Evolutionary conservation across 2,888 invertebrate species (phyloP).

Genomic region (Leptinotarsa tumamoca): DNA sequence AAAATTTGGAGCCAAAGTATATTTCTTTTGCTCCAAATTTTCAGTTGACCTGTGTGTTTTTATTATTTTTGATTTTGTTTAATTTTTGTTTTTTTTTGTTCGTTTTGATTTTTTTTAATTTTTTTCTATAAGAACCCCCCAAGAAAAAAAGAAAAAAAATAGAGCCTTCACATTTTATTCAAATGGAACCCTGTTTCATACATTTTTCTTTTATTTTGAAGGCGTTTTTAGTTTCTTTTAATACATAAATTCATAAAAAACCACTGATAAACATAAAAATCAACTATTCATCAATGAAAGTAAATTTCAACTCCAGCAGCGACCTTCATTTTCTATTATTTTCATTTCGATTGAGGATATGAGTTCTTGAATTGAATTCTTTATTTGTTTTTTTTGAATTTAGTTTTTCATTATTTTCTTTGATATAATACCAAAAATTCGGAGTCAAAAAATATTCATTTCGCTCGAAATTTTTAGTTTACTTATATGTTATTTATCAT

Average conservation of each 20-base stretch:
- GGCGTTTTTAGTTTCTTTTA: not conserved
- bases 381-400: too few relatives aligned
- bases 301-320: not conserved
- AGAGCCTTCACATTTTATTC: not conserved
- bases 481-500: not conserved
- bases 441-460: not conserved
- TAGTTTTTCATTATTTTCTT: conserved; percentile 7
- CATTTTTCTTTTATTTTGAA: not conserved
- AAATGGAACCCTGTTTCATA: not conserved
- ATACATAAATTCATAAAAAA: not conserved
- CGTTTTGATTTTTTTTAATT: not conserved
- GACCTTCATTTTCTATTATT: not conserved
- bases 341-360: too few relatives aligned
- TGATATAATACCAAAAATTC: not conserved
- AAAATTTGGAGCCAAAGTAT: not conserved
- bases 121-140: not conserved
- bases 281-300: not conserved
- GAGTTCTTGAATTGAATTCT: too few relatives aligned
- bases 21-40: not conserved
- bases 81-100: not conserved
- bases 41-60: not conserved
- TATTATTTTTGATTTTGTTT: too few relatives aligned
- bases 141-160: conserved; percentile 17
- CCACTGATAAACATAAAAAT: too few relatives aligned
- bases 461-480: too few relatives aligned